Evolutionary conservation across 2,888 invertebrate genomes (phyloP), one percentile per base, ranked within the genome.

Genomic region (Aromia moschata): DNA sequence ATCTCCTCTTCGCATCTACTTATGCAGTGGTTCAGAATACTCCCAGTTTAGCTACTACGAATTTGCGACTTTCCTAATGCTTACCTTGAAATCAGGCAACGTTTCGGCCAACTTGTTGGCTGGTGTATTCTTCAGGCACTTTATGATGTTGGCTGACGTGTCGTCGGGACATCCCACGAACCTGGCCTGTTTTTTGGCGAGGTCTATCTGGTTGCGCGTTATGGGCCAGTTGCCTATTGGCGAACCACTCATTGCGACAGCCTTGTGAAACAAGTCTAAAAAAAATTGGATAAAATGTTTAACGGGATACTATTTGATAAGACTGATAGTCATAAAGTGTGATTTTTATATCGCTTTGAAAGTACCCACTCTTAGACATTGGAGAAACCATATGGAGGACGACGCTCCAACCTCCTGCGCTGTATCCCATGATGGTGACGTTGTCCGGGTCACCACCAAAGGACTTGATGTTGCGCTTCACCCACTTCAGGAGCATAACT

Each of bases 371-470:
- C 77, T 82, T 82, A 0, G 87, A 86, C 85, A 90, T 86, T 0
- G 89, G 88, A 0, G 89, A 89, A 0, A 88, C 82, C 81, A 87
- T 82, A 64, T 84, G 84, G 4, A 83, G 59, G 2, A 78, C 72
- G 0, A 81, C 80, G 61, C 82, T 82, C 62, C 77, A 74, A 0
- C 75, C 78, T 5, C 84, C 84, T 1, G 80, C 79, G 62, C 82
- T 81, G 77, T 85, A 86, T 0, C 91, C 91, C 0, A 85, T 73
- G 11, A 90, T 78, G 0, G 90, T 90, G 0, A 91, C 86, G 0
- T 80, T 79, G 64, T 83, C 80, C 0, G 88, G 85, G 79, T 90
- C 85, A 1, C 91, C 91, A 0, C 90, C 89, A 70, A 90, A 91
- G 0, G 84, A 79, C 0, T 81, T 84, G 45, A 90, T 89, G 70